Conservation (phyloP, 2,113 vertebrate species). For the Ictalurus furcatus region DNA sequence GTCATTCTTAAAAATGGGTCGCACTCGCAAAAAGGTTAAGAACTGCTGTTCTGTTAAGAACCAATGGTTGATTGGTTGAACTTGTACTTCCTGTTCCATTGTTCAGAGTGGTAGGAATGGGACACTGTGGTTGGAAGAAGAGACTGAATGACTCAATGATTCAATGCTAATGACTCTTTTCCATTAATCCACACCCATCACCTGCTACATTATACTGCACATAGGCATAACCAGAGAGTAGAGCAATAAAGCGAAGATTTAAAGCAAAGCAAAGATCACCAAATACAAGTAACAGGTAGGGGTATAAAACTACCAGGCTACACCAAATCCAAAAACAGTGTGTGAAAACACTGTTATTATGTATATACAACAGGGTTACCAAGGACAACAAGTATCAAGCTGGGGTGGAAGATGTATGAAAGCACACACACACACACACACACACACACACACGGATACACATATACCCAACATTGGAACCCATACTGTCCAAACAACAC, state of each 20-base stretch:
- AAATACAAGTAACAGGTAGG: neutral
- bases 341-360: neutral
- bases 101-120: neutral
- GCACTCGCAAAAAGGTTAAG: no score
- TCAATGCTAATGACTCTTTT: no score
- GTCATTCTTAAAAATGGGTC: no score
- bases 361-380: neutral
- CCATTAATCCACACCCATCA: neutral
- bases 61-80: neutral
- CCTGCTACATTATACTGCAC: neutral
- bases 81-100: neutral
- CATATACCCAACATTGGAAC: neutral
- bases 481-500: conserved; percentile 25
- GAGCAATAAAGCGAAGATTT: neutral
- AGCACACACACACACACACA: conserved; percentile 18
- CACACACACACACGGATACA: conserved; percentile 30
- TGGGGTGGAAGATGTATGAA: neutral
- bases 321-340: neutral
- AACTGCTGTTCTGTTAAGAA: no score
- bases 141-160: neutral
- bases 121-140: neutral
- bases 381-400: neutral
- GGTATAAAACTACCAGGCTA: neutral
- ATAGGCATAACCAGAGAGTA: neutral
- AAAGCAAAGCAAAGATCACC: neutral